These are phyloP conservation scores for Agapostemon virescens DNA, from an alignment of 2,888 invertebrate genomes.

Conservation along the genomic window DNA sequence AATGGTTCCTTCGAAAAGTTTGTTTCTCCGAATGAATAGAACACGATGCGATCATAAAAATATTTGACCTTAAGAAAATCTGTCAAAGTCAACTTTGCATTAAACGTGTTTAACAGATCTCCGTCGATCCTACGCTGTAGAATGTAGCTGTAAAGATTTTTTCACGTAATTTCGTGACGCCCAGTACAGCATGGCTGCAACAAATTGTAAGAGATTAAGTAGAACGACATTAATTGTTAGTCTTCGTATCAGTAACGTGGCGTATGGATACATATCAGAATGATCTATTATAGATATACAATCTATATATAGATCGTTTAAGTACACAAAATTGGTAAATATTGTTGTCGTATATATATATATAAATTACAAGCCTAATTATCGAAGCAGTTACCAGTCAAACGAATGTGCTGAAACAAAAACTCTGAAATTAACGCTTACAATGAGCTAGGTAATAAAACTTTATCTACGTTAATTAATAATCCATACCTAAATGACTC, in stretches of 20 bases:
- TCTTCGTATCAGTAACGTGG: slow-evolving; percentile 45
- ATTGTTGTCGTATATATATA: slow-evolving; percentile 22
- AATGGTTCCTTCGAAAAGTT: too few relatives aligned
- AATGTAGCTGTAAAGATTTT: too few relatives aligned
- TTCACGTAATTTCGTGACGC: too few relatives aligned
- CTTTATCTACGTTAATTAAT: slow-evolving; percentile 80
- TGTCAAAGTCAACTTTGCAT: not conserved
- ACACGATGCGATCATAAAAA: too few relatives aligned
- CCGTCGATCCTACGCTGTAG: not conserved
- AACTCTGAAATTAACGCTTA: slow-evolving; percentile 75
- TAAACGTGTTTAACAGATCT: not conserved
- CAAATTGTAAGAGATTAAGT: slow-evolving; percentile 18
- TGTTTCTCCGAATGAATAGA: too few relatives aligned
- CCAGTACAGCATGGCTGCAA: slow-evolving; percentile 50
- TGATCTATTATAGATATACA: slow-evolving; percentile 49
- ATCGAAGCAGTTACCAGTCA: slow-evolving; percentile 75
- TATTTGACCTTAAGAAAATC: too few relatives aligned
- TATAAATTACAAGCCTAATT: slow-evolving; percentile 60
- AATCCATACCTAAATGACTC: slow-evolving; percentile 81
- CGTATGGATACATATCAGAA: slow-evolving; percentile 42
- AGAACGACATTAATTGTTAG: slow-evolving; percentile 26
- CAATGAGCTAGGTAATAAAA: slow-evolving; percentile 76
- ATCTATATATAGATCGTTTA: slow-evolving; percentile 38
- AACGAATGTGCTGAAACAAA: slow-evolving; percentile 79
- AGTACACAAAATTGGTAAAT: slow-evolving; percentile 53